A percentile compares a stretch with the other conserved stretches of the same genome.
Evolutionary conservation across 2,113 vertebrate genomes (phyloP).

Genomic region (Psittacula cyanocephala): DNA sequence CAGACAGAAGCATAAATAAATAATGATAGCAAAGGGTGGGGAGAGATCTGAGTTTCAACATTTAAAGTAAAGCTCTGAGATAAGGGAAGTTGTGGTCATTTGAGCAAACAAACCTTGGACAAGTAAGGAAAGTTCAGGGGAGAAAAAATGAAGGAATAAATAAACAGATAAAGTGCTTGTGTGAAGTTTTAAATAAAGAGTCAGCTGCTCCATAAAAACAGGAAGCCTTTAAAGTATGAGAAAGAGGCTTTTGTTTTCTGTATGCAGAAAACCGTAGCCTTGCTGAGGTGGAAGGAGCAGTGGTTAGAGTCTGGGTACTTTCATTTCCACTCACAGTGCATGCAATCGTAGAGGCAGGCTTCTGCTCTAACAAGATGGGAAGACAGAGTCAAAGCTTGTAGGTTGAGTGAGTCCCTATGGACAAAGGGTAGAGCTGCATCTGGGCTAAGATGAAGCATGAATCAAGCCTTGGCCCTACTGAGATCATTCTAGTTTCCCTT

Average conservation of each 20-base stretch:
- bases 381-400: not conserved
- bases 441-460: not conserved
- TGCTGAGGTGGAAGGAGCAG: not conserved
- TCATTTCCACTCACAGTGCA: not conserved
- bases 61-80: not conserved
- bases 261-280: not conserved
- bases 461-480: not conserved
- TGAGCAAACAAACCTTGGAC: not conserved
- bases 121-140: not conserved
- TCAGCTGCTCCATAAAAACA: not conserved
- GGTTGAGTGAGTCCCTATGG: not conserved
- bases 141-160: not conserved
- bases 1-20: not conserved
- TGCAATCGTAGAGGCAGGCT: accelerated
- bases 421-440: not conserved
- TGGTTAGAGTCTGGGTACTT: not conserved
- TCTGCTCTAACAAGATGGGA: not conserved
- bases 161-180: not conserved
- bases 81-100: slow-evolving; percentile 1
- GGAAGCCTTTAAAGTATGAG: slow-evolving; percentile 3
- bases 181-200: not conserved
- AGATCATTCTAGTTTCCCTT: not conserved
- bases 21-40: not conserved
- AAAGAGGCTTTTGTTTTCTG: not conserved
- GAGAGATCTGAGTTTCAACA: not conserved